A percentile compares a stretch with the other conserved stretches of the same genome.
Conservation (phyloP, 1,140 invertebrate species). For the Cepaea nemoralis region DNA sequence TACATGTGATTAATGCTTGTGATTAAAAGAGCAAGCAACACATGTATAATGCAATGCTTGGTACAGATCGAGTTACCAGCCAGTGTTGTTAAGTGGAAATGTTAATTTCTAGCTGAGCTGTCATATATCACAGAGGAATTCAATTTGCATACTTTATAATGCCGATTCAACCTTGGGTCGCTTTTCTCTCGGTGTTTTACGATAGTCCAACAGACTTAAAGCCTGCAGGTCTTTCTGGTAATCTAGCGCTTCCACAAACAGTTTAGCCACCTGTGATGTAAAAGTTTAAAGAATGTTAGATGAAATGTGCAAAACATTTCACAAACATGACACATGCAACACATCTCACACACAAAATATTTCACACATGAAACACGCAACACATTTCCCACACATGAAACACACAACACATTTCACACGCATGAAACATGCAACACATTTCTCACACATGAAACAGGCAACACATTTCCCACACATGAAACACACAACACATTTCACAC, state of each 20-base stretch:
- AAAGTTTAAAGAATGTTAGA: too few species aligned
- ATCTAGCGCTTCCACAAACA: slow-evolving; percentile 59
- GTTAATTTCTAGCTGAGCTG: not conserved
- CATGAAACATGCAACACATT: too few species aligned
- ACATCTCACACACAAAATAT: too few species aligned
- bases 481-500: too few species aligned
- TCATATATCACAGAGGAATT: not conserved
- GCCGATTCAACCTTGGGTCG: not conserved
- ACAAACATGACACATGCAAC: too few species aligned
- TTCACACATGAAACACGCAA: too few species aligned
- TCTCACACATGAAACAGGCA: too few species aligned
- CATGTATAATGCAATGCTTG: not conserved
- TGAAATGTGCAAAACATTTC: too few species aligned
- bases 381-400: too few species aligned
- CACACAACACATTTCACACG: too few species aligned
- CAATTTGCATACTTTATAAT: not conserved
- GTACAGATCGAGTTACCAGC: not conserved
- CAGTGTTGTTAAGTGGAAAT: not conserved
- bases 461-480: too few species aligned
- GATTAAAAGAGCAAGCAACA: not conserved
- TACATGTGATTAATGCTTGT: too few species aligned
- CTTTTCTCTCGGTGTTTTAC: slow-evolving; percentile 17
- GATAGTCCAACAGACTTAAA: slow-evolving; percentile 59
- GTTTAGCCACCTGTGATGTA: slow-evolving; percentile 55
- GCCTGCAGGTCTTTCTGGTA: slow-evolving; percentile 54